Conservation (phyloP, 2,888 invertebrate genomes). For the Disparrhopalites patrizii region DNA sequence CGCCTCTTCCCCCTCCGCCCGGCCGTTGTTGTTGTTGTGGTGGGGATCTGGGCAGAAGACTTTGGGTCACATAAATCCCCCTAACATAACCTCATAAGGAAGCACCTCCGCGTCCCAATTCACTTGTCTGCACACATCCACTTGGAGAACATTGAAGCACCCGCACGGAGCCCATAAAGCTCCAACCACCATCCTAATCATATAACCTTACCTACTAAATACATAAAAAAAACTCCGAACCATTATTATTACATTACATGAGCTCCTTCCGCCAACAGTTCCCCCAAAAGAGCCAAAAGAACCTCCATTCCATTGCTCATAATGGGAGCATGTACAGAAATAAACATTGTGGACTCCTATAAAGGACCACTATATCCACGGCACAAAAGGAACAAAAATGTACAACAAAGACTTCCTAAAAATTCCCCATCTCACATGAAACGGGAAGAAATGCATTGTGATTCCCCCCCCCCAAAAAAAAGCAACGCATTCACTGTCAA, state of each 20-base stretch:
- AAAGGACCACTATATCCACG: not conserved
- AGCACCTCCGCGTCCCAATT: slow-evolving; percentile 3
- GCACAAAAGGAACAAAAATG: not conserved
- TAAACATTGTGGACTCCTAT: too few species aligned
- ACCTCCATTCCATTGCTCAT: slow-evolving; percentile 9
- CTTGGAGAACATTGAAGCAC: not conserved
- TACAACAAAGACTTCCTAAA: not conserved
- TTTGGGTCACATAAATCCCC: too few species aligned
- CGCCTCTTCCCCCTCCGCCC: not conserved
- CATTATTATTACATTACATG: slow-evolving; percentile 37
- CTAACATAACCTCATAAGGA: too few species aligned
- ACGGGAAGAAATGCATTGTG: not conserved
- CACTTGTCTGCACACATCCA: slow-evolving; percentile 23
- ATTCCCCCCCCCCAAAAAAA: not conserved
- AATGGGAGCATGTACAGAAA: too few species aligned
- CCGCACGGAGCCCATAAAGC: slow-evolving; percentile 23
- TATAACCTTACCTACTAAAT: slow-evolving; percentile 31
- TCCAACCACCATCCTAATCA: slow-evolving; percentile 30
- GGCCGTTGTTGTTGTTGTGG: not conserved
- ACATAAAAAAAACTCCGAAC: slow-evolving; percentile 31
- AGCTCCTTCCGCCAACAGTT: slow-evolving; percentile 30
- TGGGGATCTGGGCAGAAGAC: not conserved
- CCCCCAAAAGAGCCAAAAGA: too few species aligned
- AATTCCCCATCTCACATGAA: not conserved
- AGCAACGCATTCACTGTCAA: slow-evolving; percentile 33